Base-by-base conservation (phyloP, 2,113 vertebrate species). In the Meles meles region DNA sequence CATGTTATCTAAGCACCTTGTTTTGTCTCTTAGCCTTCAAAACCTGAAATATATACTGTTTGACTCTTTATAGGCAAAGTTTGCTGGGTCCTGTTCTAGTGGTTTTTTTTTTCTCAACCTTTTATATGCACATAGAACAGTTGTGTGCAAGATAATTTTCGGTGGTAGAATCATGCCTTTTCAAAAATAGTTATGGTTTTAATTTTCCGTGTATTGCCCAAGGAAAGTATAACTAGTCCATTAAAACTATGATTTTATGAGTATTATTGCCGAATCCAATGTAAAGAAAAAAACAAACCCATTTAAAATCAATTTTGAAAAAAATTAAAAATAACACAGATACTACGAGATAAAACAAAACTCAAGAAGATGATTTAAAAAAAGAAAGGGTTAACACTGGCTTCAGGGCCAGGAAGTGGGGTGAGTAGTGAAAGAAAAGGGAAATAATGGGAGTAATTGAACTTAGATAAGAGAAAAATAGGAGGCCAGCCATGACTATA, bases 251-350 rank as follows among this genome's bases (percentile, higher is more conserved):
- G 55, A 80, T 90, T 77, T 90, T 31, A 14, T 29, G 71, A 69
- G 47, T 34, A 1, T 79, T 52, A 34, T 25, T 52, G 59, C 72
- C 52, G 44, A 84, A 72, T 77, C 81, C 34, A 31, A 49, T 34
- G 4, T 29, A 83, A 96, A 85, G 76, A 52, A 95, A 86, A 71
- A 83, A 91, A 80, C 17, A 44, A 96, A 80, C 71, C 74, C 67
- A 52, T 20, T 83, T 83, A 76, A 96, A 92, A 49, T 92, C 27
- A 39, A 18, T 44, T 93, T 90, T 88, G 42, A 9, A 57, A 94
- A 57, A 34, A 76, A 44, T 42, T 42, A 69, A 90, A 21, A 55
- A 77, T 7, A 49, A 47, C 39, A 65, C 37, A 57, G 21, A 7
- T 5, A 39, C 23, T 29, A 13, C 31, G 21, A 92, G 31, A 23